These are phyloP conservation scores for Pelosia muscerda DNA, from an alignment of 2,888 invertebrate genomes.

Conservation along the genomic window DNA sequence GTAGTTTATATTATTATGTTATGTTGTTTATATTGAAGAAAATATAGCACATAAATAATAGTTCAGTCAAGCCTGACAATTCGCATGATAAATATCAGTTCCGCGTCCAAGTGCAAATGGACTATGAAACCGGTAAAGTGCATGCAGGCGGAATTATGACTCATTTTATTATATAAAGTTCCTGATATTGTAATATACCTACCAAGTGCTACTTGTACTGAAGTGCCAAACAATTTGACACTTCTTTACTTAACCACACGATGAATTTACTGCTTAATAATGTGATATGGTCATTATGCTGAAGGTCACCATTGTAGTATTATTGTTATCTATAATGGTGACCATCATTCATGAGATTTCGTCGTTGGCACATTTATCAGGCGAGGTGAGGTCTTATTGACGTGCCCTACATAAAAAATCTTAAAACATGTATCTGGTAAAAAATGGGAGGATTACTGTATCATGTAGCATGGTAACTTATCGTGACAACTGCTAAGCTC, in stretches of 20 bases:
- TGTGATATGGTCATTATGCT: no score
- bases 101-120: constrained; percentile 5
- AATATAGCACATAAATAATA: neutral
- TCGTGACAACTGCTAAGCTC: neutral
- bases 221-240: neutral
- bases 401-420: neutral
- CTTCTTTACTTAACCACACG: neutral
- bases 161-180: neutral
- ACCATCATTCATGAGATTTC: neutral
- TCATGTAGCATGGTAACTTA: neutral
- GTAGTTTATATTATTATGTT: neutral
- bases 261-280: no score
- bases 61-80: neutral
- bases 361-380: neutral
- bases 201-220: no score
- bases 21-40: neutral
- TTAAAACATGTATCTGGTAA: neutral
- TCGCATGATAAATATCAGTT: constrained; percentile 11
- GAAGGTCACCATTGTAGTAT: no score
- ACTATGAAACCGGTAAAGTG: constrained; percentile 26
- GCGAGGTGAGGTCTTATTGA: neutral
- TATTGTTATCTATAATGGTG: neutral
- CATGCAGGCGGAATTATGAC: constrained; percentile 22
- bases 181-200: neutral
- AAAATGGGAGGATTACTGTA: neutral